Conservation (phyloP, 2,113 vertebrate species). For the Craseonycteris thonglongyai region DNA sequence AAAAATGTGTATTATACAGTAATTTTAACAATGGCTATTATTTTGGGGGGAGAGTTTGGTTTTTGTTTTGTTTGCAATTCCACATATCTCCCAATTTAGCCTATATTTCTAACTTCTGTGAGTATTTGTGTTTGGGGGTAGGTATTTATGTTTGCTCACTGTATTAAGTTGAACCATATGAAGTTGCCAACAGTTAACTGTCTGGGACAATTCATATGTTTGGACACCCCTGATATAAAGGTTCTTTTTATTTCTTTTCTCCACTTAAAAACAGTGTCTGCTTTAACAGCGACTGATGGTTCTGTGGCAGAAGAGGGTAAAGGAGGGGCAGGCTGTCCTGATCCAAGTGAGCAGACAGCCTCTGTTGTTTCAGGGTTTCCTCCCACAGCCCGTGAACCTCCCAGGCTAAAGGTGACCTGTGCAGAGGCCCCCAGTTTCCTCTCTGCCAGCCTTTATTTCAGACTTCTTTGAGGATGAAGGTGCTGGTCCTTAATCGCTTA, state of each 20-base stretch:
- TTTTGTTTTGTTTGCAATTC: neutral
- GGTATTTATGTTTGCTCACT: neutral
- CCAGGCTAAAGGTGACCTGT: constrained; percentile 48
- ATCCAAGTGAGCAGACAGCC: neutral
- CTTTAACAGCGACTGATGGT: neutral
- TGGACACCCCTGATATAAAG: neutral
- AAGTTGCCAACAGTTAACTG: neutral
- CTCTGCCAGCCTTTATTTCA: constrained; percentile 13
- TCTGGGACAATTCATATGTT: neutral
- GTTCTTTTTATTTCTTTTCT: neutral
- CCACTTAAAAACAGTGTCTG: neutral
- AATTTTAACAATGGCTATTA: neutral
- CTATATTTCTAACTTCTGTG: neutral
- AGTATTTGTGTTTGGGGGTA: neutral
- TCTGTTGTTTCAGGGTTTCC: constrained; percentile 56
- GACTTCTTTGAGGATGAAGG: constrained; percentile 36
- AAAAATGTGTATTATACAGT: neutral
- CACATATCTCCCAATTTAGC: neutral
- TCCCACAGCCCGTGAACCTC: neutral
- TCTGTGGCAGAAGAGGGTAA: neutral
- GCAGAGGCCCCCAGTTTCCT: constrained; percentile 52
- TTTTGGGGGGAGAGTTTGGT: neutral
- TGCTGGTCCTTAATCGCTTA: constrained; percentile 25
- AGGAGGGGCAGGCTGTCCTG: neutral
- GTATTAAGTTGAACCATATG: neutral